Percentiles rank a stretch among this genome's conserved stretches.
phyloP scores from a whole-genome alignment of 2,113 vertebrate species.

The Thamnophis sirtalis region DNA sequence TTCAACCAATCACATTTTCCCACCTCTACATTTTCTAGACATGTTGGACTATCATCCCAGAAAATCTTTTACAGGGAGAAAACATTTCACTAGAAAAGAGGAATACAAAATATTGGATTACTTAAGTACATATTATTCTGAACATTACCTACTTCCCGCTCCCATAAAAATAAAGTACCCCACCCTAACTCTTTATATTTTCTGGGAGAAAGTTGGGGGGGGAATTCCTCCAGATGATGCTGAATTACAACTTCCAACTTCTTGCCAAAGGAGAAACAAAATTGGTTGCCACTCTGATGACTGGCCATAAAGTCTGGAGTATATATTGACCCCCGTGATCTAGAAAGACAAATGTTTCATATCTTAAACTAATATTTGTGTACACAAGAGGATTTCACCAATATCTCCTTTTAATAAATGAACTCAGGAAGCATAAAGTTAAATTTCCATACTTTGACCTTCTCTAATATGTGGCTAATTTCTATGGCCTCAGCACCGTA shows the following conservation, averaged over 20 bases:
- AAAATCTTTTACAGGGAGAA: background rate
- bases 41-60: background rate
- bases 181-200: background rate
- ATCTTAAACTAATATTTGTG: background rate
- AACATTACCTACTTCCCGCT: background rate
- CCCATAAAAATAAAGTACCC: background rate
- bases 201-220: background rate
- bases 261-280: background rate
- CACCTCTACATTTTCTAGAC: background rate
- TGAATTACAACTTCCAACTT: background rate
- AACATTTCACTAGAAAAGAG: background rate
- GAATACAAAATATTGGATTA: background rate
- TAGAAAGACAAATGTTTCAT: background rate
- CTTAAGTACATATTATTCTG: background rate
- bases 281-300: background rate
- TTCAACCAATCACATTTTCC: background rate
- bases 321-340: background rate
- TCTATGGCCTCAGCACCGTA: background rate
- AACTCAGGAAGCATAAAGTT: background rate
- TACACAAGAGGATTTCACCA: background rate
- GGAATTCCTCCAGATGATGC: background rate
- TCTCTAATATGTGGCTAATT: background rate
- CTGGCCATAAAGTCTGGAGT: background rate
- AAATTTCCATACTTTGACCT: slow-evolving; percentile 14
- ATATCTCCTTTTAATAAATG: slow-evolving; percentile 4